Base-by-base conservation (phyloP, 2,888 invertebrate species). In the Drosophila tripunctata region DNA sequence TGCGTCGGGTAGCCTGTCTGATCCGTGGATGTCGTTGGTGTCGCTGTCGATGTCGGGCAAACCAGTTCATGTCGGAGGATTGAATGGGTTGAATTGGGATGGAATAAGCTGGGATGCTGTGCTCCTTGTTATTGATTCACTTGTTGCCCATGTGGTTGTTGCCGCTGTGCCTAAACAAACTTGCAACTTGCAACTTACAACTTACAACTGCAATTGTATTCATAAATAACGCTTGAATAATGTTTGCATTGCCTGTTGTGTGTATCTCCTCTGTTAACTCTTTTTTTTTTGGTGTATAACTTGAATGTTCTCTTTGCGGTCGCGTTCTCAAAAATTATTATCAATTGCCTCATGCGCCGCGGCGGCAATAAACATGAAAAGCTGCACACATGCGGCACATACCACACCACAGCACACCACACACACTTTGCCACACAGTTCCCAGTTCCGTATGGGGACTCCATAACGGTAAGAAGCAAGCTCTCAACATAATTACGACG, bases 191-290 rank as follows among this genome's bases (percentile, higher is more conserved):
- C 66, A 38, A 24, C 61, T 45, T 48, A 48, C 33, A 30, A 19
- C 40, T 48, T 57, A 38, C 51, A 58, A 64, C 65, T 75, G 36
- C 76, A 75, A 65, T 82, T 82, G 78, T 75, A 88, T 86, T 88
- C 88, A 84, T 88, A 84, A 84, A 84, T 88, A 88, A 88, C 63
- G 68, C 75, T 84, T 86, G 81, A 86, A 72, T 86, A 77, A 86
- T 86, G 84, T 78, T 70, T 84, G 68, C 75, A 63, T 56, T 74
- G 30, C 45, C n/a, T n/a, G n/a, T n/a, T 19, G 12, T 22, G 41
- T 36, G 52, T 47, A 50, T 57, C 8, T 45, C 3, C 15, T 5
- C 30, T 22, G 12, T 52, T n/a, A n/a, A n/a, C n/a, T n/a, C n/a
- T 27, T 50, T 21, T 17, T 38, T 4, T 51, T 8, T 51, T 45